Conservation (phyloP, 1,140 invertebrate genomes). For the Cydia amplana region DNA sequence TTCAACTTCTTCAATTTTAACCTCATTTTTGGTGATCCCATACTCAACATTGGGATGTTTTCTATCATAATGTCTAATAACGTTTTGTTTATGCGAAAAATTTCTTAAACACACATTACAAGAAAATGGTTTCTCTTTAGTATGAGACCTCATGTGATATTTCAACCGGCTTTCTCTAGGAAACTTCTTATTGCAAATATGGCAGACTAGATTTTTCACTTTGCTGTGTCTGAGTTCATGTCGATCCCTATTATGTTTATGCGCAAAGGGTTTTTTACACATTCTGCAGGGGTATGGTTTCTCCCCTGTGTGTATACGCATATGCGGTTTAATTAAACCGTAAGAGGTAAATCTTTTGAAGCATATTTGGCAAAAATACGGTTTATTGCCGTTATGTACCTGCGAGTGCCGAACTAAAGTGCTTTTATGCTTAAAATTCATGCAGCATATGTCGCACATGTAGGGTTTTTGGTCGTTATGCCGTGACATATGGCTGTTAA, state of each 20-base stretch:
- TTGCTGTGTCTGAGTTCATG: constrained; percentile 91
- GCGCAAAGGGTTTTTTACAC: constrained; percentile 90
- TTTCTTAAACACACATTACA: constrained; percentile 95
- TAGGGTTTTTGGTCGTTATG: constrained; percentile 56
- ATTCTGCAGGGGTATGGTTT: constrained; percentile 92
- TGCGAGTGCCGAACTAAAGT: constrained; percentile 55
- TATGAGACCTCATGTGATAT: constrained; percentile 90
- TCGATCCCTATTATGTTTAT: constrained; percentile 89
- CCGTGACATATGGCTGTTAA: constrained; percentile 53
- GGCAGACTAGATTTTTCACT: constrained; percentile 89
- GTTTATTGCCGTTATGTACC: constrained; percentile 60
- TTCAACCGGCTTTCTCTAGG: constrained; percentile 87
- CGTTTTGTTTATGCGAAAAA: constrained; percentile 87
- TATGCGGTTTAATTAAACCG: constrained; percentile 87
- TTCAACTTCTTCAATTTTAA: constrained; percentile 13
- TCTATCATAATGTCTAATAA: constrained; percentile 55
- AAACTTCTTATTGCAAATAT: constrained; percentile 92
- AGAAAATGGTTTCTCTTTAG: constrained; percentile 89
- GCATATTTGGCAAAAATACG: constrained; percentile 85
- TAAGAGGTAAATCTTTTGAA: constrained; percentile 88
- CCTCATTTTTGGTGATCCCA: neutral
- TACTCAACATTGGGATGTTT: constrained; percentile 53
- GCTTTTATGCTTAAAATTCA: constrained; percentile 62
- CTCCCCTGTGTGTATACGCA: constrained; percentile 90
- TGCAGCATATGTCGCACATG: constrained; percentile 52